Evolutionary conservation across 37 sponge, comb jelly and placozoan species (phyloP).

Genomic region (Beroe forskalii): DNA sequence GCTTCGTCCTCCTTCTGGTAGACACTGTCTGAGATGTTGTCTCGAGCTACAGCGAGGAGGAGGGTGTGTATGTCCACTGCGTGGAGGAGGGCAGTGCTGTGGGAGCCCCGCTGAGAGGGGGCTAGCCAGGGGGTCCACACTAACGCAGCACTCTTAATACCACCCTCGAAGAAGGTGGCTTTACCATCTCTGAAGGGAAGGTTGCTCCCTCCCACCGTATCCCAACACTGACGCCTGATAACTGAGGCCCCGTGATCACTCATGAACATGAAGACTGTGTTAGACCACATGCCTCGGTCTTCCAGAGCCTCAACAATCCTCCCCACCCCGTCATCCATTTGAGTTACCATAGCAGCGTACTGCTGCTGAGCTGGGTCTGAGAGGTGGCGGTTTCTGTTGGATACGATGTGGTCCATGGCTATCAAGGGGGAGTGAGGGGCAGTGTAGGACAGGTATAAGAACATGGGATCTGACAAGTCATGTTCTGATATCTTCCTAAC

Average conservation of each 20-base stretch:
- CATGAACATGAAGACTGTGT: conserved; percentile 52
- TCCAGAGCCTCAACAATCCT: not conserved
- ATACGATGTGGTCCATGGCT: not conserved
- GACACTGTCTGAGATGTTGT: not conserved
- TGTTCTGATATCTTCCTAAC: not conserved
- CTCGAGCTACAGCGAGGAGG: not conserved
- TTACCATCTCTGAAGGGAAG: conserved; percentile 29
- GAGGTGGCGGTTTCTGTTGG: not conserved
- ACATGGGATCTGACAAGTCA: not conserved
- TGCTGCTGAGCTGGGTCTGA: not conserved
- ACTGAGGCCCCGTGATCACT: conserved; percentile 40
- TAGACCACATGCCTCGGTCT: not conserved
- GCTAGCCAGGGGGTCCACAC: conserved; percentile 3
- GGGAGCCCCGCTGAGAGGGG: not conserved
- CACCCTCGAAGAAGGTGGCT: conserved; percentile 3
- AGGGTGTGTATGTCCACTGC: conserved; percentile 2
- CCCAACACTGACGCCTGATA: not conserved
- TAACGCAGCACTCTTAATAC: conserved; percentile 26
- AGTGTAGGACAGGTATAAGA: conserved; percentile 1
- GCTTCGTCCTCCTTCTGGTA: not conserved
- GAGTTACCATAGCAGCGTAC: conserved; percentile 50
- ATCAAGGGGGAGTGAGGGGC: conserved; percentile 12
- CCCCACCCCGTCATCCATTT: conserved; percentile 13
- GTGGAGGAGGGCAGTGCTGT: conserved; percentile 11
- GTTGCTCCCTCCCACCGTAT: conserved; percentile 29